Base-by-base conservation (phyloP, 2,797 vertebrate genomes). In the Silurus aristotelis region DNA sequence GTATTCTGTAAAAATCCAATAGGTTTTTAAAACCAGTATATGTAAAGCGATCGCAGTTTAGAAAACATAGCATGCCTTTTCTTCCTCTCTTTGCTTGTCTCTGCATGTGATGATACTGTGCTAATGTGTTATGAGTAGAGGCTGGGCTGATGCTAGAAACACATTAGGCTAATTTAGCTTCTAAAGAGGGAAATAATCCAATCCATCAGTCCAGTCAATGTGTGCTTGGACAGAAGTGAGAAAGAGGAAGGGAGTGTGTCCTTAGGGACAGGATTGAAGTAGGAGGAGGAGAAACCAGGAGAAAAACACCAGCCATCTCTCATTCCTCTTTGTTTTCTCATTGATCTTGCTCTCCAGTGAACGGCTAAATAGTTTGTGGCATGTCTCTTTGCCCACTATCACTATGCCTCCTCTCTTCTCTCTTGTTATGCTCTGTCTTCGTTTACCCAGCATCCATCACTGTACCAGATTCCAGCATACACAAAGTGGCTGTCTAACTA, bases 151-250 rank as follows among this genome's bases (percentile, higher is more conserved):
- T 43, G 83, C 84, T 84, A 71, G 58, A 87, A 64, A 86, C 84
- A 70, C 89, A 90, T 90, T 87, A 88, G 70, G 63, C 73, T 89
- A 89, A 88, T 89, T 89, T 81, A 83, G 72, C 85, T 55, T 81
- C 80, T 83, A 72, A 80, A 75, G 66, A 83, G 70, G 43, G 76
- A 86, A 82, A 87, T 89, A 89, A 91, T 89, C 71, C 77, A 87
- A 87, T 91, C 90, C 48, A 86, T 90, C 86, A 88, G 63, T 85
- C 58, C 77, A 82, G 82, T 77, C 72, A 58, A 72, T 84, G 60
- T 78, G 7, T 75, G 60, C 38, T 67, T 60, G 76, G 68, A 60
- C 27, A 71, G 68, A 83, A 75, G 70, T 20, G 63, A 66, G 20
- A 70, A 63, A 83, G 52, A 85, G 66, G 67, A 86, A 72, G 64